Evolutionary conservation across 2,113 vertebrate genomes (phyloP), one percentile per base, ranked within the genome.

Genomic region (Anhinga anhinga): DNA sequence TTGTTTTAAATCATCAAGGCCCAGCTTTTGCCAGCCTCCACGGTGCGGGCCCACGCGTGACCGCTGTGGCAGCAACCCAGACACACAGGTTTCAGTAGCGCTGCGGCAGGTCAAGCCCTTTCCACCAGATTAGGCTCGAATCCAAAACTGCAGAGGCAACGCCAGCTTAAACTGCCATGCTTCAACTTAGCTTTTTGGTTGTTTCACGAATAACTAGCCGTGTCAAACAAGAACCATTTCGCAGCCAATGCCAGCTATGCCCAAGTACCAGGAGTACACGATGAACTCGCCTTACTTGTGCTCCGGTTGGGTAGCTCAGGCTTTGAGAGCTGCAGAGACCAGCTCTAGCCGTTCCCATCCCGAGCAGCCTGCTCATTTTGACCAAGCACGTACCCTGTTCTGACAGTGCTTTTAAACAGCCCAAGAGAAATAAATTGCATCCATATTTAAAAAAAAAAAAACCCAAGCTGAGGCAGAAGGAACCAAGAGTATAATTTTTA

Each of bases 21-120:
- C 52, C 65, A 69, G 6, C 49, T 52, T 44, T 79, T 1, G 2
- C 19, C 53, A 22, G 49, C 19, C 79, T 74, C 65, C 59, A 25
- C 1, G 0, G 45, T 0, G 58, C 11, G 34, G 73, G 38, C 14
- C 53, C 67, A 17, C 2, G 26, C 36, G 12, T 3, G 59, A n/a
- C 17, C 1, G 6, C 62, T 32, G 34, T 12, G 69, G 53, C 50
- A 25, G 40, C 19, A 70, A 70, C 82, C 79, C 74, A 25, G 69
- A 58, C 66, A 36, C 85, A 25, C 14, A 0, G 26, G 26, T 36
- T 86, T 74, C 21, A n/a, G 36, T 4, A 65, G 55, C 4, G 1
- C 9, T 8, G 10, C 73, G 47, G 36, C 55, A 70, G 74, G 94
- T 92, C 86, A 93, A 78, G 80, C 82, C 76, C 92, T 55, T 94